These are phyloP conservation scores for Spilarctia lutea DNA, from an alignment of 2,888 invertebrate species.

Conservation along the genomic window DNA sequence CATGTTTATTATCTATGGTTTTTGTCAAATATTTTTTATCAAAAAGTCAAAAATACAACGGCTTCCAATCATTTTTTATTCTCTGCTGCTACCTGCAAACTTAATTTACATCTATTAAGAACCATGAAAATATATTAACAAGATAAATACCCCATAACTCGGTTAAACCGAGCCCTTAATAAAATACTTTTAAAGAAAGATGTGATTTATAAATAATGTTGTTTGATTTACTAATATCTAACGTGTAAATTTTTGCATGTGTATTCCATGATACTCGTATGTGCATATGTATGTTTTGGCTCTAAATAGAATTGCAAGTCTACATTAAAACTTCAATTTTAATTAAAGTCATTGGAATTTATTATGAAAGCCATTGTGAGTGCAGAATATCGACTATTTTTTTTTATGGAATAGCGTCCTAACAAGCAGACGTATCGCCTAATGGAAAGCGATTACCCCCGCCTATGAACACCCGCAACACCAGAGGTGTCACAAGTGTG, in stretches of 20 bases:
- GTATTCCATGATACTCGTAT: no score
- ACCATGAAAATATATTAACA: slow-evolving; percentile 24
- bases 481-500: no score
- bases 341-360: no score
- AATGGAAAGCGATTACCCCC: no score
- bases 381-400: neutral
- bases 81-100: slow-evolving; percentile 16
- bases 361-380: no score
- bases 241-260: neutral
- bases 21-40: no score
- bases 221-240: neutral
- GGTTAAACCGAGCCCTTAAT: neutral
- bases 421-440: no score
- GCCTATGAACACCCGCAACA: no score
- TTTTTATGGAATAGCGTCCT: no score
- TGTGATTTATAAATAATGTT: neutral
- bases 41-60: neutral
- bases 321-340: no score
- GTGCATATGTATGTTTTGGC: no score
- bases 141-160: neutral
- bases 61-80: slow-evolving; percentile 29
- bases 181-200: neutral
- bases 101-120: slow-evolving; percentile 32
- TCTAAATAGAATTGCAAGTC: no score
- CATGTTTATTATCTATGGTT: neutral